Base-by-base conservation (phyloP, 2,113 vertebrate genomes). In the Taxidea taxus region DNA sequence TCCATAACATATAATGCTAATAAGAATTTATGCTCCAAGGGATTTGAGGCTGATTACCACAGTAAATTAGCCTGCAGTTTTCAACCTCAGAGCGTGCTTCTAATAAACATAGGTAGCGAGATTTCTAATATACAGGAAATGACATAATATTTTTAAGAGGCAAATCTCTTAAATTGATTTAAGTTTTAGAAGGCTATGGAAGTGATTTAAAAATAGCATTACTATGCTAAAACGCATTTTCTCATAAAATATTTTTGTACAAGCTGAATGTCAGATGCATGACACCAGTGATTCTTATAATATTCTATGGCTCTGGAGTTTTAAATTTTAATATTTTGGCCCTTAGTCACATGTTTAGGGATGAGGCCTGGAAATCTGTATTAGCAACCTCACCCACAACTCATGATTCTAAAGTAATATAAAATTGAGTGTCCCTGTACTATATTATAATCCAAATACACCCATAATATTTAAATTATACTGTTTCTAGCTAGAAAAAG, bases 11-110 rank as follows among this genome's bases (percentile, higher is more conserved):
- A 31, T 34, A 96, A 82, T 84, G 78, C 70, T 84, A 94, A 27
- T 93, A 93, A 58, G 89, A 95, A 87, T 12, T 51, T 96, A 54
- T 25, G 60, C 90, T 77, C 66, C 21, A 7, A 74, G 74, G 70
- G 49, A 90, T 96, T 95, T 96, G 62, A 97, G 75, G 74, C 70
- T 82, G 74, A 94, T 95, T 74, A 78, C 20, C n/a, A 66, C 44
- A 77, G 80, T 90, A 90, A 94, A 87, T 96, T 83, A 97, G 60
- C 56, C 47, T 89, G 80, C 49, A 86, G 72, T 89, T 91, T 83
- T 89, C 86, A 78, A 51, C 54, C 80, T 85, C 75, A 68, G 89
- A 92, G 39, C 75, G 54, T 94, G 62, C 62, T 95, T 77, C 31
- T 77, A 82, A 90, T 80, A 95, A 94, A 95, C 70, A 74, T 72